phyloP scores from a whole-genome alignment of 2,888 invertebrate species.

The Philopedon plagiatum region DNA sequence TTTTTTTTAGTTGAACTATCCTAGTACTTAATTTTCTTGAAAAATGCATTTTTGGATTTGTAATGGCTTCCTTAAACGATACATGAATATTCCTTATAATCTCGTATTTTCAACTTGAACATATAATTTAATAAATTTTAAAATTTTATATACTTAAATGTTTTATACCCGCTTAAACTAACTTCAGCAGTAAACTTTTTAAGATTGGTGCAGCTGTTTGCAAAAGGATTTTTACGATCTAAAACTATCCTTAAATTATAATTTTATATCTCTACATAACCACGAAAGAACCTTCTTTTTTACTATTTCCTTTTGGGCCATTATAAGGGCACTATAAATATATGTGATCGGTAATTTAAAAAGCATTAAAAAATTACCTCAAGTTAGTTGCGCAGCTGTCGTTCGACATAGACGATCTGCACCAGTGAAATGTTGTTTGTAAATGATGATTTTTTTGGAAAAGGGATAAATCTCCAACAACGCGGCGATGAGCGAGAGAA shows the following conservation, averaged over 20 bases:
- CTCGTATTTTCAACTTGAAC: background rate
- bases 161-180: conserved; percentile 21
- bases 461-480: no score
- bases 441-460: no score
- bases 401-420: background rate
- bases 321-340: conserved; percentile 34
- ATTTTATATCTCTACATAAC: conserved; percentile 29
- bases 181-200: conserved; percentile 17
- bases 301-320: conserved; percentile 12
- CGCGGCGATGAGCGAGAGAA: no score
- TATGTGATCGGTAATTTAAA: conserved; percentile 42
- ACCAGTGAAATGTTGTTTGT: background rate
- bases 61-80: no score
- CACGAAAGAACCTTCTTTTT: conserved; percentile 14
- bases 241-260: conserved; percentile 29
- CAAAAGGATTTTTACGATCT: conserved; percentile 12
- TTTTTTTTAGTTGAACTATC: no score
- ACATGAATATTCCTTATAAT: no score
- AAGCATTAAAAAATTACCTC: conserved; percentile 37
- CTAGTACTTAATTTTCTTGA: no score
- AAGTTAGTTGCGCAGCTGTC: conserved; percentile 23
- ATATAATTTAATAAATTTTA: background rate
- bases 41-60: no score
- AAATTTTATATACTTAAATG: background rate
- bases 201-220: conserved; percentile 26